Evolutionary conservation across 2,113 vertebrate species (phyloP), one percentile per base, ranked within the genome.

Genomic region (Passer domesticus): DNA sequence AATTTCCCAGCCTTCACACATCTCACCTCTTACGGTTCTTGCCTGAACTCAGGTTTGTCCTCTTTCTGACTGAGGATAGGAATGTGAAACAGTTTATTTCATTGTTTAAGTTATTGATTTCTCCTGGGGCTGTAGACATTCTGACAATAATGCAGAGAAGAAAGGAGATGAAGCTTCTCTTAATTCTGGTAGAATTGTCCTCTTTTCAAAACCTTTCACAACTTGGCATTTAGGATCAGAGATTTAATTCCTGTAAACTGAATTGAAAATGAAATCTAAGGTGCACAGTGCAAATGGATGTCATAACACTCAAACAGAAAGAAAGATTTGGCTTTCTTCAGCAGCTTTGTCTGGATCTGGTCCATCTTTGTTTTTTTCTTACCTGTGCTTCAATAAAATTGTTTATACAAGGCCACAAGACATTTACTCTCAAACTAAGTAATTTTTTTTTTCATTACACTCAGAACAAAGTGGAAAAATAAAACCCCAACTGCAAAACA

Each of bases 221-320:
- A 4, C 9, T 52, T 27, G 5, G 55, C 23, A 80, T 39, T 62
- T 67, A 66, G 22, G 37, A 85, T 58, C 53, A 80, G 12, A 93
- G n/a, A 49, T 62, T 89, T 73, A 66, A 74, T 80, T 92, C 37
- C 23, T 28, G 9, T 62, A 60, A 76, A 1, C 4, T 73, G 39
- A 86, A 62, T 10, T 80, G n/a, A 79, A 91, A 94, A 43, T 6
- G 56, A 80, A 92, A 52, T 13, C 30, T 22, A 76, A 30, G 31
- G 3, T 68, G 16, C 31, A 41, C 30, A 87, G 39, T 1, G 1
- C 2, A 56, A 23, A 23, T 35, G 21, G 25, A 50, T 3, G 0
- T 53, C 86, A 10, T 44, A 68, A 52, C 13, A 68, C 49, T 44
- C 24, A 53, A 73, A 28, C 2, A 83, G 37, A 62, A 46, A 83